phyloP scores from a whole-genome alignment of 2,888 invertebrate species.

The Gortyna flavago region DNA sequence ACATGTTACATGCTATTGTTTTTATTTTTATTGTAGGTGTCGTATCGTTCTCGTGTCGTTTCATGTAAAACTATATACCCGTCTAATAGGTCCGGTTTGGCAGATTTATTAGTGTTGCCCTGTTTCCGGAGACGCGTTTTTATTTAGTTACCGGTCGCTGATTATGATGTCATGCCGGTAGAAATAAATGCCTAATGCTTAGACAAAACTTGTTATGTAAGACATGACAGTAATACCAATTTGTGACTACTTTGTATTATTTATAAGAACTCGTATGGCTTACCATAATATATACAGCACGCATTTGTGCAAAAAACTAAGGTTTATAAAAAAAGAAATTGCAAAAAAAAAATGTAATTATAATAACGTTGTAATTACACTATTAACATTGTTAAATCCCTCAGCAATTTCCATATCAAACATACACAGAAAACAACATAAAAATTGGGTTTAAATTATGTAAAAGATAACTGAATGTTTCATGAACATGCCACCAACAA shows the following conservation, averaged over 20 bases:
- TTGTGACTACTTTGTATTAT: conserved; percentile 6
- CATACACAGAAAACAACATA: conserved; percentile 47
- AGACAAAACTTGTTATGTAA: conserved; percentile 21
- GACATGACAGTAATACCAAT: conserved; percentile 39
- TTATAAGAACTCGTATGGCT: neutral
- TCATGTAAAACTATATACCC: conserved; percentile 23
- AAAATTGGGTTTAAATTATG: conserved; percentile 57
- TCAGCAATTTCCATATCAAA: conserved; percentile 56
- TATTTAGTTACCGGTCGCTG: conserved; percentile 54
- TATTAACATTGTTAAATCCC: conserved; percentile 30
- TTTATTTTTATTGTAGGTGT: neutral
- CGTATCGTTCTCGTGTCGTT: conserved; percentile 37
- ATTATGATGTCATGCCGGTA: conserved; percentile 57
- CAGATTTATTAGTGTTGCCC: conserved; percentile 47
- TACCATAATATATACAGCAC: neutral
- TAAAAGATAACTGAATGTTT: conserved; percentile 62
- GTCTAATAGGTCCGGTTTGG: conserved; percentile 50
- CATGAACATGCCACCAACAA: conserved; percentile 61
- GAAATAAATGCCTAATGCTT: conserved; percentile 44
- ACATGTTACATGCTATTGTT: neutral
- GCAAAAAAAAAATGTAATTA: conserved; percentile 23
- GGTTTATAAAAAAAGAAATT: conserved; percentile 5
- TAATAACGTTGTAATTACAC: conserved; percentile 37
- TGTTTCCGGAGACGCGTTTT: conserved; percentile 61
- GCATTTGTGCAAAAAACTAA: neutral